These are phyloP conservation scores for Choristoneura rosaceana DNA, from an alignment of 2,888 invertebrate genomes.

Conservation along the genomic window DNA sequence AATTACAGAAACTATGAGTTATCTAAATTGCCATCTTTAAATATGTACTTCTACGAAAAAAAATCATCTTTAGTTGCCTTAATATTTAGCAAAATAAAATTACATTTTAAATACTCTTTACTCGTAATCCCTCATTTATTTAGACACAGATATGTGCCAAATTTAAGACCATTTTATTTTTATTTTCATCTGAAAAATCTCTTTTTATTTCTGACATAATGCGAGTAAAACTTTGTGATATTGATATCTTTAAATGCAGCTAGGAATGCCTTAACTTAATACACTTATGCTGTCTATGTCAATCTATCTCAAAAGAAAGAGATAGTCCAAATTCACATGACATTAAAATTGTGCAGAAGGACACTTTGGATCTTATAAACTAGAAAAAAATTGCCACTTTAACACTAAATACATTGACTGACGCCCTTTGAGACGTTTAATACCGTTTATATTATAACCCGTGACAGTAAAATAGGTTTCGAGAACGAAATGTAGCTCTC, in stretches of 20 bases:
- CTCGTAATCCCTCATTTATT: too few species aligned
- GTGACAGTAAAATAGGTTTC: too few species aligned
- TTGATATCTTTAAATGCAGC: conserved; percentile 28
- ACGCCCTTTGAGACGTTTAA: neutral
- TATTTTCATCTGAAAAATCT: too few species aligned
- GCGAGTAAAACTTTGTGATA: neutral
- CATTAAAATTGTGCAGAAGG: conserved; percentile 33
- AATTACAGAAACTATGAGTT: neutral
- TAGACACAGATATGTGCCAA: too few species aligned
- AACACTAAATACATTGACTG: neutral
- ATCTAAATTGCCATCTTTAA: neutral
- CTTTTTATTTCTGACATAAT: too few species aligned
- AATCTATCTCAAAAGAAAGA: neutral
- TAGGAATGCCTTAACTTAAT: conserved; percentile 21
- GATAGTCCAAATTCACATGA: neutral
- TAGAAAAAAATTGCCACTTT: conserved; percentile 8
- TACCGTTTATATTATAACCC: neutral
- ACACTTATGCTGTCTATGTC: neutral
- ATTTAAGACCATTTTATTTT: too few species aligned
- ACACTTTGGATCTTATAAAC: conserved; percentile 38
- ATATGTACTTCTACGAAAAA: neutral
- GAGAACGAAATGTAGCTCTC: too few species aligned
- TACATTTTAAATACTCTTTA: neutral
- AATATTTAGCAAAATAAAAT: neutral
- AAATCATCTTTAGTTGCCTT: neutral